These are phyloP conservation scores for Muscidifurax raptorellus DNA, from an alignment of 1,140 invertebrate species.

Conservation along the genomic window DNA sequence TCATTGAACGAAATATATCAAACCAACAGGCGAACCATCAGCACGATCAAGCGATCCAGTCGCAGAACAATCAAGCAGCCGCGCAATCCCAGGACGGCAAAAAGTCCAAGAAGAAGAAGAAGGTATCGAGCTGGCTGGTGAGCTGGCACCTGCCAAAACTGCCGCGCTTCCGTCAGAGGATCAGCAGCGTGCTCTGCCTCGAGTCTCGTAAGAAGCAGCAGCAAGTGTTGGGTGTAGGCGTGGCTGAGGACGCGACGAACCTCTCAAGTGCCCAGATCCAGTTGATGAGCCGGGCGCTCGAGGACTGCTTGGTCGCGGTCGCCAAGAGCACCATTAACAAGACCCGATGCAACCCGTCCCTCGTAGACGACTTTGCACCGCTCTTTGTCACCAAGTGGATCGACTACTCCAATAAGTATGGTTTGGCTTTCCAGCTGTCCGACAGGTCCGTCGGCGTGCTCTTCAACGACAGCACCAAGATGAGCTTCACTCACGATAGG, in stretches of 20 bases:
- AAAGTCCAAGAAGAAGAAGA: conserved; percentile 54
- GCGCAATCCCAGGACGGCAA: conserved; percentile 8
- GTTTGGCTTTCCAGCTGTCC: conserved; percentile 83
- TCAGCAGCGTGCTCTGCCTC: conserved; percentile 71
- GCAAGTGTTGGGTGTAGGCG: not conserved
- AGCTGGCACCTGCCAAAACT: conserved; percentile 64
- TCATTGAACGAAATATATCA: not conserved
- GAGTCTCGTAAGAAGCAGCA: conserved; percentile 63
- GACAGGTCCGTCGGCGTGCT: conserved; percentile 83
- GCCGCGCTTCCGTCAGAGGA: conserved; percentile 67
- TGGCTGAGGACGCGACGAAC: not conserved
- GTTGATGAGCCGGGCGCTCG: conserved; percentile 65
- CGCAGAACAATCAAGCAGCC: conserved; percentile 25
- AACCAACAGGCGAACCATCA: not conserved
- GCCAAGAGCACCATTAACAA: conserved; percentile 32
- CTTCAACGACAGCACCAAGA: conserved; percentile 82
- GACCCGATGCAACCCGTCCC: conserved; percentile 66
- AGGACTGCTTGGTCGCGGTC: conserved; percentile 62
- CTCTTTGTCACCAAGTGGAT: conserved; percentile 86
- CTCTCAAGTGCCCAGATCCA: conserved; percentile 51
- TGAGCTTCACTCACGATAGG: conserved; percentile 79
- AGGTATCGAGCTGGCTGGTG: conserved; percentile 67
- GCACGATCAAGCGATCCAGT: conserved; percentile 19
- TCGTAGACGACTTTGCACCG: conserved; percentile 74
- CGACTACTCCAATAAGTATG: conserved; percentile 86